Conservation (phyloP, 2,113 vertebrate species). For the Conger conger region DNA sequence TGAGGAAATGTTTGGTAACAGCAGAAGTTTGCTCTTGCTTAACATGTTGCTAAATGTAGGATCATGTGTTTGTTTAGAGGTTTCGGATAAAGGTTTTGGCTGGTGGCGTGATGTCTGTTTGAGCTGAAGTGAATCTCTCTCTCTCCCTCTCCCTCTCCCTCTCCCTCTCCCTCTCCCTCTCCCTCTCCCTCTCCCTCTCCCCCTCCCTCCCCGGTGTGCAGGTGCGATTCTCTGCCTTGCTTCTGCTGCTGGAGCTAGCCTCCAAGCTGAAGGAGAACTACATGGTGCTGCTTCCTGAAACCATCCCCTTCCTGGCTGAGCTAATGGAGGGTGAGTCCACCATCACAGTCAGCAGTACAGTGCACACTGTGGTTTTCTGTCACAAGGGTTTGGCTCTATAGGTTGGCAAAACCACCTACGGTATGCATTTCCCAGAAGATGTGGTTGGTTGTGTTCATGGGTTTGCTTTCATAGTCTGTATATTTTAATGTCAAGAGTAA, state of each 20-base stretch:
- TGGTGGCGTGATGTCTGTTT: neutral
- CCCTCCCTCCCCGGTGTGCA: constrained; percentile 44
- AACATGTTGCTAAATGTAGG: neutral
- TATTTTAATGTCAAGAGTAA: too few species aligned
- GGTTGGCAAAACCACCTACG: too few species aligned
- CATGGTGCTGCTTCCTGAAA: constrained; percentile 87
- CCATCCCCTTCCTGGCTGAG: constrained; percentile 94
- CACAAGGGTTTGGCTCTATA: too few species aligned
- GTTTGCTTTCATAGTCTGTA: too few species aligned
- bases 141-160: neutral
- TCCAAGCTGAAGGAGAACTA: constrained; percentile 92
- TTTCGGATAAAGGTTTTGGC: neutral
- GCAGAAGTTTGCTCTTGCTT: neutral
- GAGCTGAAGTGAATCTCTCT: neutral
- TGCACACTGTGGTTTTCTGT: neutral
- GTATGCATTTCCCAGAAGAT: too few species aligned
- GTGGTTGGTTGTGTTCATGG: too few species aligned
- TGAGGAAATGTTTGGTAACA: neutral
- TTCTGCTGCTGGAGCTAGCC: constrained; percentile 81
- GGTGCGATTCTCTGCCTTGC: constrained; percentile 88
- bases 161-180: neutral
- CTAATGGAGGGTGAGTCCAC: constrained; percentile 90
- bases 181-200: too few species aligned
- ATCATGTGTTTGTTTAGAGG: neutral
- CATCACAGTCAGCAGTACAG: neutral